phyloP scores from a whole-genome alignment of 1,140 invertebrate species.

The Aphis craccivora region DNA sequence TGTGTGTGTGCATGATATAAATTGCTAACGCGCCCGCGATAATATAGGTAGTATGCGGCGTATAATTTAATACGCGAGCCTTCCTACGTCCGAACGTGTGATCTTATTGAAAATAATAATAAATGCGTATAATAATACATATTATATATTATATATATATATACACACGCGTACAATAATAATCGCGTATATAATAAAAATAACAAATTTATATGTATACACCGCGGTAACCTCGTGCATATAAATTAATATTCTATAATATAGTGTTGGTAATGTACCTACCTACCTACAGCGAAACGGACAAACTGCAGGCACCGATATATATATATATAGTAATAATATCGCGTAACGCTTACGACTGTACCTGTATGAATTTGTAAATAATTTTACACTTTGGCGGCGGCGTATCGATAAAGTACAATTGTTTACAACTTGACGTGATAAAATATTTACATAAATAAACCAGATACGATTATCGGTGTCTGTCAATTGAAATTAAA shows the following conservation, averaged over 20 bases:
- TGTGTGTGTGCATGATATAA: not conserved
- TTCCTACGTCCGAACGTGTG: constrained; percentile 36
- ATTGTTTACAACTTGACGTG: not conserved
- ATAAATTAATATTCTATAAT: not conserved
- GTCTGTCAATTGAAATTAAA: not conserved
- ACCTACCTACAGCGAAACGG: not conserved
- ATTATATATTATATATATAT: not conserved
- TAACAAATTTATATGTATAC: not conserved
- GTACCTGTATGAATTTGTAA: not conserved
- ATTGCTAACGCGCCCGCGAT: not conserved
- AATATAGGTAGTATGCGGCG: not conserved
- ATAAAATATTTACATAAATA: not conserved
- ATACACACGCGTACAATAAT: not conserved
- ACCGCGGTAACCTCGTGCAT: not conserved
- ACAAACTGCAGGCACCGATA: not conserved
- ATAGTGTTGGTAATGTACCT: not conserved
- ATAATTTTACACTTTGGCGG: not conserved
- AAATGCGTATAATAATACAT: not conserved
- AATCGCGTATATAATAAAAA: not conserved
- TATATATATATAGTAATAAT: not conserved
- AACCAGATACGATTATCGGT: not conserved
- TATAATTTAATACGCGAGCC: not conserved
- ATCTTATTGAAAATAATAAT: constrained; percentile 39
- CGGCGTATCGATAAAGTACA: not conserved
- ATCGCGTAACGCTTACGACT: not conserved